A percentile compares a stretch with the other conserved stretches of the same genome.
phyloP scores from a whole-genome alignment of 2,888 invertebrate species.

The Clistopyga incitator region DNA sequence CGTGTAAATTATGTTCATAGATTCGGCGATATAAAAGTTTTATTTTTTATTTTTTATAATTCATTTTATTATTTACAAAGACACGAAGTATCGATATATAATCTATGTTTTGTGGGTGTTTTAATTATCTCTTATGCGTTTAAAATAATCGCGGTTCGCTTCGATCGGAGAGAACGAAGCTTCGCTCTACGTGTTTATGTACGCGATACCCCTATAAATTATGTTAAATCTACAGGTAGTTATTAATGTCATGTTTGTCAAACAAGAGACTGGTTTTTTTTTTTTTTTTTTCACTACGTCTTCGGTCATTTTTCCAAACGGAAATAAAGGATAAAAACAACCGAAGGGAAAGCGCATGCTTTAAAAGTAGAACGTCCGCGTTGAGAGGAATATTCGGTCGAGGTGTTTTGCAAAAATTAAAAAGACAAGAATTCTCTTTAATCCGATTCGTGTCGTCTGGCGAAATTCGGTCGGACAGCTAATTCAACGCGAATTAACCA shows the following conservation, averaged over 20 bases:
- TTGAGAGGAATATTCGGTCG: constrained; percentile 20
- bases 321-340: constrained; percentile 25
- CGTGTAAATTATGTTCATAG: constrained; percentile 71
- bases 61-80: constrained; percentile 62
- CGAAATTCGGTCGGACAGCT: constrained; percentile 39
- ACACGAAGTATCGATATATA: constrained; percentile 58
- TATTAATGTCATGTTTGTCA: constrained; percentile 65
- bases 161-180: constrained; percentile 68
- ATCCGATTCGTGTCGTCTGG: constrained; percentile 20
- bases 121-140: constrained; percentile 62
- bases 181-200: constrained; percentile 58
- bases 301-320: constrained; percentile 23
- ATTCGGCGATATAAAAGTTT: constrained; percentile 78
- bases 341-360: constrained; percentile 15
- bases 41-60: constrained; percentile 34
- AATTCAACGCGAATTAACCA: constrained; percentile 20
- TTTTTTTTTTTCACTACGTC: constrained; percentile 34
- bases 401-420: neutral
- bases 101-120: constrained; percentile 60
- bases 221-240: constrained; percentile 53
- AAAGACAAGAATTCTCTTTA: constrained; percentile 8
- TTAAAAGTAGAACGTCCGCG: constrained; percentile 42
- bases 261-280: constrained; percentile 62
- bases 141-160: constrained; percentile 70
- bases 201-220: constrained; percentile 65